These are phyloP conservation scores for Pomatostomus ruficeps DNA, from an alignment of 2,113 vertebrate species.

Conservation along the genomic window DNA sequence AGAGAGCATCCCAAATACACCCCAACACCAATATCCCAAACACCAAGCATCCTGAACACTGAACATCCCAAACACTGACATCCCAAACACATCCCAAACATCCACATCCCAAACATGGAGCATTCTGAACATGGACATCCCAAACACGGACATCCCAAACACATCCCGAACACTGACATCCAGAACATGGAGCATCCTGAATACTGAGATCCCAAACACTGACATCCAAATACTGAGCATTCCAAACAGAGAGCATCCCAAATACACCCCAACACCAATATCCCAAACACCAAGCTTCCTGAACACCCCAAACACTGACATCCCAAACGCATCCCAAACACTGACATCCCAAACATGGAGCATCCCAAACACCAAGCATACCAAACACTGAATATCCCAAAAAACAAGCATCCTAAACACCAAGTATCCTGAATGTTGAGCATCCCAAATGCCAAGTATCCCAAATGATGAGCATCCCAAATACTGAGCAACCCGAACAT, in stretches of 20 bases:
- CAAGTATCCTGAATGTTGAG: fast-evolving
- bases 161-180: background rate
- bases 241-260: fast-evolving
- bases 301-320: too few relatives aligned
- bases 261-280: too few relatives aligned
- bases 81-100: background rate
- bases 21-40: background rate
- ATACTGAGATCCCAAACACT: background rate
- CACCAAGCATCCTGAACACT: fast-evolving
- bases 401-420: background rate
- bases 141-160: fast-evolving
- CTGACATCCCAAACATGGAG: background rate
- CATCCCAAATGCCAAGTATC: background rate
- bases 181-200: too few relatives aligned
- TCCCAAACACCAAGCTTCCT: background rate
- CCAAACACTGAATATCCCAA: background rate
- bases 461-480: background rate
- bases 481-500: background rate
- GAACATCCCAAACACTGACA: background rate
- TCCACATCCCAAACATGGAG: background rate
- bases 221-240: background rate
- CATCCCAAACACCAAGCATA: background rate
- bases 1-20: too few relatives aligned
- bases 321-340: background rate
- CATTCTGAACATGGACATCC: background rate